These are phyloP conservation scores for Platyrinchus mystaceus DNA, from an alignment of 2,797 vertebrate genomes.

Conservation along the genomic window DNA sequence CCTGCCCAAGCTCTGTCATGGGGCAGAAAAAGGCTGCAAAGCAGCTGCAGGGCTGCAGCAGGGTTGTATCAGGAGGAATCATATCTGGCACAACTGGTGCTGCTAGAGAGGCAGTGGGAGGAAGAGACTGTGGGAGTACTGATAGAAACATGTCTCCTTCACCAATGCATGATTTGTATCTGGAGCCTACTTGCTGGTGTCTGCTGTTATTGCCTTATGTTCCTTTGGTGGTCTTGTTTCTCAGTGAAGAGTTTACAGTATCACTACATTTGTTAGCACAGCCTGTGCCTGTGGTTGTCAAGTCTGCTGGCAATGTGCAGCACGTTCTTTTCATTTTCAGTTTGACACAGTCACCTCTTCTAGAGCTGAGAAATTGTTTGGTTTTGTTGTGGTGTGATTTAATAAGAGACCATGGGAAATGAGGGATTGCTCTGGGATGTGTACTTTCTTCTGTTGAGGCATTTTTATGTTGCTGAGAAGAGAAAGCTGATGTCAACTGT, in stretches of 20 bases:
- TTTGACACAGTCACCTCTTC: not conserved
- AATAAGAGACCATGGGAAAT: not conserved
- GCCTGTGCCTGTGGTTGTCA: not conserved
- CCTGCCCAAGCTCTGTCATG: fast-evolving
- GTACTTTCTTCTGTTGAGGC: not conserved
- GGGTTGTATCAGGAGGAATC: not conserved
- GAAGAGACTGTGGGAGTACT: not conserved
- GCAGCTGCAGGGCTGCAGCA: not conserved
- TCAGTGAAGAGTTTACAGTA: not conserved
- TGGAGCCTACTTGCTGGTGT: not conserved
- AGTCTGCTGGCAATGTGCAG: not conserved
- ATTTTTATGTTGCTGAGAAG: not conserved
- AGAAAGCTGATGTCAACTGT: not conserved
- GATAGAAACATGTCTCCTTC: not conserved
- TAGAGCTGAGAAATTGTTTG: not conserved
- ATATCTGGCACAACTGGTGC: not conserved
- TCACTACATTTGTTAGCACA: not conserved
- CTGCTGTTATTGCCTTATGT: not conserved
- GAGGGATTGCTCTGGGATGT: not conserved
- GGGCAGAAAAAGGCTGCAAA: not conserved
- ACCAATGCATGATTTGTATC: not conserved
- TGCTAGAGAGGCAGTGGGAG: not conserved
- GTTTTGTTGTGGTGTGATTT: not conserved
- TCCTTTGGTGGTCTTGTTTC: not conserved
- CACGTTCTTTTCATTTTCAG: not conserved